Evolutionary conservation across 1,140 invertebrate genomes (phyloP).

Genomic region (Zaprionus africanus): DNA sequence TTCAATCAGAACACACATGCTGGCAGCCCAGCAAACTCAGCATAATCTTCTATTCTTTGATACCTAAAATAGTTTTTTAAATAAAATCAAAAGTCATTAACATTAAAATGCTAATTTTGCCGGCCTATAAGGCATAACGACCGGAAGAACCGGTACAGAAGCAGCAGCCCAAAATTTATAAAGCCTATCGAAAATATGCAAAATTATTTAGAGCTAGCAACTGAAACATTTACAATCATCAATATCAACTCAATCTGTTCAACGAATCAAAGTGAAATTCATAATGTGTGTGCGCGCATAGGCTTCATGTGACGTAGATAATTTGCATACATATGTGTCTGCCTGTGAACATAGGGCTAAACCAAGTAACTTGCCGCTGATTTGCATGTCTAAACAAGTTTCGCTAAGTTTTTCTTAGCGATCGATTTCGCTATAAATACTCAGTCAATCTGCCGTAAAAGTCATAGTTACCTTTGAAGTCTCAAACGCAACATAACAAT

Average conservation of each 20-base stretch:
- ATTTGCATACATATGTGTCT: conserved; percentile 1
- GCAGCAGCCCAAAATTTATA: neutral
- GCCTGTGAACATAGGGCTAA: neutral
- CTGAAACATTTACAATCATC: neutral
- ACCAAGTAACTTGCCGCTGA: neutral
- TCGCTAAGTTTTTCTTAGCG: neutral
- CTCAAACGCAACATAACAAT: conserved; percentile 39
- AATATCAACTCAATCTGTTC: neutral
- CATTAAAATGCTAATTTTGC: conserved; percentile 18
- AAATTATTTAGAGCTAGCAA: neutral
- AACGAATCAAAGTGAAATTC: neutral
- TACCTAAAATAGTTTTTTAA: neutral
- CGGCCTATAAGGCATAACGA: neutral
- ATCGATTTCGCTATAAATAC: conserved; percentile 49
- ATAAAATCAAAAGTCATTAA: conserved; percentile 5
- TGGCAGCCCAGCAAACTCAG: neutral
- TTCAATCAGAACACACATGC: conserved; percentile 54
- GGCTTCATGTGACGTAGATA: neutral
- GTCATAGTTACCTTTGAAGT: conserved; percentile 44
- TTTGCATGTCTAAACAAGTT: neutral
- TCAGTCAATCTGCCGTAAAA: conserved; percentile 16
- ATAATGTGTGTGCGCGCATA: too few relatives aligned
- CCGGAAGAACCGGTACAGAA: neutral
- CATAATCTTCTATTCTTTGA: neutral
- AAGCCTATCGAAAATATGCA: neutral